Percentiles rank a stretch among this genome's conserved stretches.
Conservation (phyloP, 2,113 vertebrate species). For the Pangasianodon hypophthalmus region DNA sequence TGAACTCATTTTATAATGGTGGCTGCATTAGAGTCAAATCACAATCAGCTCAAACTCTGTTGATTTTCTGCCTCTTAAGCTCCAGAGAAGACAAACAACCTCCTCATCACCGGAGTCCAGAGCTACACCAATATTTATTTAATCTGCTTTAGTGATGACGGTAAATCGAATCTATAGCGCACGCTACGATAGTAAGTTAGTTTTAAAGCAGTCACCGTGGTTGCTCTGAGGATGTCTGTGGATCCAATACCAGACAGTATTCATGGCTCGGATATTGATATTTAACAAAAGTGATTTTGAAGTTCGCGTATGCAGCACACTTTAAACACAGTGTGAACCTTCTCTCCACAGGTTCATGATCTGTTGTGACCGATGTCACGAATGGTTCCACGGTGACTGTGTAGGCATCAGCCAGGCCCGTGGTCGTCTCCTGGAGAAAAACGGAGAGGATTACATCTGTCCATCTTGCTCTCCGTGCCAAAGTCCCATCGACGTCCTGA, state of each 20-base stretch:
- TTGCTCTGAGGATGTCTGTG: background rate
- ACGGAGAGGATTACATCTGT: slow-evolving; percentile 86
- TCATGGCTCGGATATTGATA: too few species aligned
- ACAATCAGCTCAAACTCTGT: too few species aligned
- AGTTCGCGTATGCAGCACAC: slow-evolving; percentile 21
- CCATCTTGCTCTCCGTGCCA: slow-evolving; percentile 78
- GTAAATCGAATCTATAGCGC: background rate
- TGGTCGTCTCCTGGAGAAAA: slow-evolving; percentile 79
- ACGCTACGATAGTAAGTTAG: background rate
- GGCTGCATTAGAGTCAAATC: too few species aligned
- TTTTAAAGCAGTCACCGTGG: background rate
- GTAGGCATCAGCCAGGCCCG: slow-evolving; percentile 85
- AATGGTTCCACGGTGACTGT: slow-evolving; percentile 92
- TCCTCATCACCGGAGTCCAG: background rate
- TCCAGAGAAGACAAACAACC: too few species aligned
- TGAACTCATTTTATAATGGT: too few species aligned
- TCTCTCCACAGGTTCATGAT: slow-evolving; percentile 88
- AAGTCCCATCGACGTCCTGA: slow-evolving; percentile 4
- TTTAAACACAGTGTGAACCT: slow-evolving; percentile 5
- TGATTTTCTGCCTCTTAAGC: too few species aligned
- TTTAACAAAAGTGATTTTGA: background rate
- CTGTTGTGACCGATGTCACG: slow-evolving; percentile 89
- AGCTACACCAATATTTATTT: background rate
- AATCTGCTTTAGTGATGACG: background rate
- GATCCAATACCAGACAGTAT: background rate